Base-by-base conservation (phyloP, 1,140 invertebrate species). In the Ceratina australensis region DNA sequence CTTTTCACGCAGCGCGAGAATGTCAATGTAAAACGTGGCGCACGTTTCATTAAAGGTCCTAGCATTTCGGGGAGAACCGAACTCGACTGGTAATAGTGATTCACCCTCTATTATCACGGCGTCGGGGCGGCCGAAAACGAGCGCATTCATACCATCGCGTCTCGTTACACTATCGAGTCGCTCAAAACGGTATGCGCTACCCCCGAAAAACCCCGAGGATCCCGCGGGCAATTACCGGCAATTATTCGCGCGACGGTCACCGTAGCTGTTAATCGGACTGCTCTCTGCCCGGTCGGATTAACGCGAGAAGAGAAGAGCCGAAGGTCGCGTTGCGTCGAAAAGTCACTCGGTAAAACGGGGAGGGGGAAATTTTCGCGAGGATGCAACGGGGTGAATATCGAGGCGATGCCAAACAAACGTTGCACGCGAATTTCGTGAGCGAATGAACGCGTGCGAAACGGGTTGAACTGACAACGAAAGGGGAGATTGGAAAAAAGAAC, bases 1-100 rank as follows among this genome's bases (percentile, higher is more conserved):
- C 77, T 83, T 79, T 78, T 79, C 61, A 76, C 82, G 82, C 76
- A 83, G 83, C 71, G 72, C 66, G 67, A 76, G 56, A 83, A 83
- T 59, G 72, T 63, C 80, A n/a, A 61, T 60, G 33, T 42, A 67
- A 61, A 83, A 18, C 16, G 20, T 79, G 33, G 71, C 54, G 18
- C 18, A 18, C 33, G 33, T 42, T n/a, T 64, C 42, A 56, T 18
- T 18, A 82, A 82, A 67, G 72, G 22, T 72, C 67, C 59, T 75
- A 72, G 24, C 65, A 59, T 74, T 64, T 61, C 33, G 33, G 18
- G 28, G 16, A 50, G 52, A 18, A 54, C 52, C 13, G 68, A 42
- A 42, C 33, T 7, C 33, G 33, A 42, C 33, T 33, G 33, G 33
- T 42, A 7, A 10, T 42, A 42, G 26, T 47, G 66, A 61, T 77